Percentiles rank a stretch among this genome's conserved stretches.
These are phyloP conservation scores for Drosophila cognata DNA, from an alignment of 2,888 invertebrate species.

Conservation along the genomic window DNA sequence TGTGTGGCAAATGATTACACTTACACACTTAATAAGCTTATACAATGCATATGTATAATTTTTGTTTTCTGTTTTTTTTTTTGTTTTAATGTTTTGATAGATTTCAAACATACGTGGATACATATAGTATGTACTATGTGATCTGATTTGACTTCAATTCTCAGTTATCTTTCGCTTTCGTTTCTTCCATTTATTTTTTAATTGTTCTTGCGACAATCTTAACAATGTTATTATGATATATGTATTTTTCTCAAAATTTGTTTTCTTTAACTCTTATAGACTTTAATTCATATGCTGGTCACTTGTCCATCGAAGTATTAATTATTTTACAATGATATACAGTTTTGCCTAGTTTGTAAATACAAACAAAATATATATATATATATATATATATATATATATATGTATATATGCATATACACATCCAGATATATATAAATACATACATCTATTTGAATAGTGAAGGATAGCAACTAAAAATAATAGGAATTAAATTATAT, in stretches of 20 bases:
- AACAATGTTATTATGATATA: slow-evolving; percentile 78
- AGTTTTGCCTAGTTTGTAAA: slow-evolving; percentile 45
- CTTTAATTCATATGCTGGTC: slow-evolving; percentile 60
- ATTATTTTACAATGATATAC: slow-evolving; percentile 76
- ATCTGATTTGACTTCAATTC: slow-evolving; percentile 34
- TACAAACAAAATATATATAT: slow-evolving; percentile 19
- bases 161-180: slow-evolving; percentile 24
- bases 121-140: slow-evolving; percentile 15
- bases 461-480: slow-evolving; percentile 58
- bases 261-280: slow-evolving; percentile 51
- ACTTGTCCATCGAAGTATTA: slow-evolving; percentile 38
- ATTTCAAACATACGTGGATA: slow-evolving; percentile 33
- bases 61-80: slow-evolving; percentile 20
- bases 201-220: slow-evolving; percentile 78
- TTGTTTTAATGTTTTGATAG: slow-evolving; percentile 46
- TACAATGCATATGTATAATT: slow-evolving; percentile 21
- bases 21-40: slow-evolving; percentile 66
- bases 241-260: slow-evolving; percentile 28
- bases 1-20: slow-evolving; percentile 73
- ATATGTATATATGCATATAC: slow-evolving; percentile 11
- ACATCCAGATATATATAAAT: slow-evolving; percentile 6
- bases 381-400: slow-evolving; percentile 3
- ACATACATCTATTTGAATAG: slow-evolving; percentile 13
- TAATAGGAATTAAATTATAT: slow-evolving; percentile 77
- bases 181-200: slow-evolving; percentile 63